These are phyloP conservation scores for Papilio elwesi DNA, from an alignment of 2,888 invertebrate species.

Conservation along the genomic window DNA sequence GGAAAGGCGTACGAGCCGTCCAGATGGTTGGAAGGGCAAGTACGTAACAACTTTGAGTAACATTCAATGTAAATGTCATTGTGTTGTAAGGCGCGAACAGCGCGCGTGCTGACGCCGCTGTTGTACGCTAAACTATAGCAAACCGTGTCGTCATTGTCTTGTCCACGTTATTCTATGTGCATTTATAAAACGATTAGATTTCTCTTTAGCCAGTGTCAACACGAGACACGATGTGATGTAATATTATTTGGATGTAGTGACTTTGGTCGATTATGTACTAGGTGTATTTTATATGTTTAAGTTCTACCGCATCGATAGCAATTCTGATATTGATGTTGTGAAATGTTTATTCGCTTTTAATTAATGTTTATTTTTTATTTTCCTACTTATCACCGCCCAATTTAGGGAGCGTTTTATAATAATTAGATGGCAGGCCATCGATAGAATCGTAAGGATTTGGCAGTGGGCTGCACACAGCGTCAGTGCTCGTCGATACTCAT, in stretches of 20 bases:
- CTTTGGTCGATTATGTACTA: constrained; percentile 62
- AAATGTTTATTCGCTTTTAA: constrained; percentile 70
- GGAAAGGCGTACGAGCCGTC: constrained; percentile 99
- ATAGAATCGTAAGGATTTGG: constrained; percentile 74
- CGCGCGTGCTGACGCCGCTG: constrained; percentile 56
- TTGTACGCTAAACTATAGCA: constrained; percentile 66
- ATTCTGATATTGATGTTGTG: constrained; percentile 82
- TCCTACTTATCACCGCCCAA: constrained; percentile 64
- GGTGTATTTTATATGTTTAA: constrained; percentile 68
- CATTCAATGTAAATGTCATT: constrained; percentile 77
- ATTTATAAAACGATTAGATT: constrained; percentile 81
- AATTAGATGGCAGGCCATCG: constrained; percentile 77
- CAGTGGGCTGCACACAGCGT: constrained; percentile 72
- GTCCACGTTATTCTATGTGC: constrained; percentile 81
- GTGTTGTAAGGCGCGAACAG: constrained; percentile 71
- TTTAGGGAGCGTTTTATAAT: constrained; percentile 73
- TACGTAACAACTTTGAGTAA: constrained; percentile 88
- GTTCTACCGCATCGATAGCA: constrained; percentile 80
- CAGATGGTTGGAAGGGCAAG: constrained; percentile 99
- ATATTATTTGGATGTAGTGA: constrained; percentile 81
- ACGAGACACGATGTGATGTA: constrained; percentile 76
- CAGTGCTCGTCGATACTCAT: constrained; percentile 67
- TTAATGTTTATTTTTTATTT: constrained; percentile 61
- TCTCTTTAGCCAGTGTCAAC: constrained; percentile 76
- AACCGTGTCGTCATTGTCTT: constrained; percentile 80